phyloP scores from a whole-genome alignment of 2,888 invertebrate species.

The Callimorpha dominula region DNA sequence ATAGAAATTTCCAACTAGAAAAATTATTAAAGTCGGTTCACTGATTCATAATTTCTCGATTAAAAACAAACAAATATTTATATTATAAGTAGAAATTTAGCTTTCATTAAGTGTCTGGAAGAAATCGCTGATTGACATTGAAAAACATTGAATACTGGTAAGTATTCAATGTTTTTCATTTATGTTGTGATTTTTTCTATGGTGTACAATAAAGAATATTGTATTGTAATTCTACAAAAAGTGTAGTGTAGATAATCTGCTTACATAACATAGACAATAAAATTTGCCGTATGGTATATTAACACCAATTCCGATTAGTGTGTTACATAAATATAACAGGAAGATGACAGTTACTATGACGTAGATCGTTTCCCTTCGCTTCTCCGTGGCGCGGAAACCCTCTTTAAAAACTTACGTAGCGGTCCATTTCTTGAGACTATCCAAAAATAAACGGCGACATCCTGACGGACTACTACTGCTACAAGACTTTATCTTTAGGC shows the following conservation, averaged over 20 bases:
- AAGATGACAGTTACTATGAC: conserved; percentile 22
- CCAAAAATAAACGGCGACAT: conserved; percentile 42
- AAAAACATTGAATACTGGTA: no score
- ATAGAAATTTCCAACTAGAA: no score
- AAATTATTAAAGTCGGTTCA: no score
- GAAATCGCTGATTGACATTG: no score
- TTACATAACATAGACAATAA: background rate
- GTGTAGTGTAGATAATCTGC: background rate
- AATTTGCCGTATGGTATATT: background rate
- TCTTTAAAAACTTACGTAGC: conserved; percentile 27
- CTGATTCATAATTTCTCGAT: no score
- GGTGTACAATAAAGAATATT: no score
- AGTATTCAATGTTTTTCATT: no score
- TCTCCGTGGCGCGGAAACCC: conserved; percentile 21
- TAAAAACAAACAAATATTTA: background rate
- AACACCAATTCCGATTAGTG: conserved; percentile 6
- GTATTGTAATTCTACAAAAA: no score
- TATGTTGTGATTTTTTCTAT: no score
- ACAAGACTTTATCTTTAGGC: conserved; percentile 6
- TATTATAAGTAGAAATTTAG: background rate
- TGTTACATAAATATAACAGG: conserved; percentile 17
- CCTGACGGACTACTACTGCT: conserved; percentile 20
- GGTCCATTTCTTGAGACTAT: conserved; percentile 22
- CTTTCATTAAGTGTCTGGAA: background rate
- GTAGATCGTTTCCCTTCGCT: conserved; percentile 16